phyloP scores from a whole-genome alignment of 2,113 vertebrate genomes.

The Falcunculus frontatus region DNA sequence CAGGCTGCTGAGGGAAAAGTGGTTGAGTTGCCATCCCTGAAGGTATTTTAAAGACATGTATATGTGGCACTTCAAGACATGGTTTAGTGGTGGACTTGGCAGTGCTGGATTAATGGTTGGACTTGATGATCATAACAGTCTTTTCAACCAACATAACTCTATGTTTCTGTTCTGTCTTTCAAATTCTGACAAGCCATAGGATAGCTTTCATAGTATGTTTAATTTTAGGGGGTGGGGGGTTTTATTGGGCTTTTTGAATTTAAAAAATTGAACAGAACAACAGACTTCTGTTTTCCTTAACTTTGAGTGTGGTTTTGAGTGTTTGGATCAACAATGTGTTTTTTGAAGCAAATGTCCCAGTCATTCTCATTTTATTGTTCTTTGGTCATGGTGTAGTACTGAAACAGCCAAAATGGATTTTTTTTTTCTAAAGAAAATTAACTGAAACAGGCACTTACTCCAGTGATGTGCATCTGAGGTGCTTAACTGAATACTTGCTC shows the following conservation, averaged over 20 bases:
- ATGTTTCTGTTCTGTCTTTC: not conserved
- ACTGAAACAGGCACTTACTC: not conserved
- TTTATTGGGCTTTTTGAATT: not conserved
- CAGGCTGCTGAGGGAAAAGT: not conserved
- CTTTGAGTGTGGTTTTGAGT: not conserved
- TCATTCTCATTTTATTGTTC: not conserved
- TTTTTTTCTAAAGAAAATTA: not conserved
- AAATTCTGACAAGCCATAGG: not conserved
- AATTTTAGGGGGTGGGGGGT: accelerated
- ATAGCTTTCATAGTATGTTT: not conserved
- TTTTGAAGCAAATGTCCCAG: not conserved
- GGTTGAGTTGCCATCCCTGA: not conserved
- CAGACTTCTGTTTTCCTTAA: not conserved
- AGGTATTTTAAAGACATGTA: not conserved
- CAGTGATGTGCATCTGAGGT: not conserved
- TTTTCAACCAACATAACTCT: not conserved
- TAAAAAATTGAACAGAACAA: not conserved
- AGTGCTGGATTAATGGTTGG: not conserved
- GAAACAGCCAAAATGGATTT: not conserved
- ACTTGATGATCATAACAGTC: not conserved
- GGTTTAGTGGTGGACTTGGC: not conserved
- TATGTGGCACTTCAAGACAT: not conserved
- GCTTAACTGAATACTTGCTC: not conserved
- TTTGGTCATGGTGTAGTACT: not conserved
- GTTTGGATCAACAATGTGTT: not conserved